Evolutionary conservation across 2,113 vertebrate genomes (phyloP).

Genomic region (Chaenogobius annularis): DNA sequence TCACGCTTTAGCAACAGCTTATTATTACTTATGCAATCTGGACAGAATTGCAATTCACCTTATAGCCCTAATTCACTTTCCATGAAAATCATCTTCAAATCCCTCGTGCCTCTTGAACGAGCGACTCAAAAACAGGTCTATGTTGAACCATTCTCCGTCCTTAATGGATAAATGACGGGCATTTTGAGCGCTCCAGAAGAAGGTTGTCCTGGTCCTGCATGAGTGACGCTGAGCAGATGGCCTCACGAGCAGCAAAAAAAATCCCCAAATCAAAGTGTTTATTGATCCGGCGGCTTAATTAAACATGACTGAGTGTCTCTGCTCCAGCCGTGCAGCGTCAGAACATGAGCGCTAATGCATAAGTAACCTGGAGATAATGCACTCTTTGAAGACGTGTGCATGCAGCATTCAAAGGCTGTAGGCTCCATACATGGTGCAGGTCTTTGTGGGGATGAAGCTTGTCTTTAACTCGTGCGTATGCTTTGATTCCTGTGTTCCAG

Average conservation of each 20-base stretch:
- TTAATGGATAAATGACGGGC: constrained; percentile 67
- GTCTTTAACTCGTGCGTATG: not conserved
- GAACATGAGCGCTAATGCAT: constrained; percentile 5
- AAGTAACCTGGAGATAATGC: constrained; percentile 20
- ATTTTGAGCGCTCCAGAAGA: constrained; percentile 40
- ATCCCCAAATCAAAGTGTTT: constrained; percentile 53
- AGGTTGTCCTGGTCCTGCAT: constrained; percentile 54
- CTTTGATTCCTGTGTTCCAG: constrained; percentile 1
- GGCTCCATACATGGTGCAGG: not conserved
- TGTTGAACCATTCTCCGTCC: constrained; percentile 5
- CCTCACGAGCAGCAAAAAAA: constrained; percentile 27
- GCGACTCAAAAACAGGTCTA: constrained; percentile 17
- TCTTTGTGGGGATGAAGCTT: not conserved
- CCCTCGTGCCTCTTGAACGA: no score
- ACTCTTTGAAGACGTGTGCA: constrained; percentile 4
- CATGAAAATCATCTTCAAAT: not conserved
- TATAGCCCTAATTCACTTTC: not conserved
- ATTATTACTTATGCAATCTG: no score
- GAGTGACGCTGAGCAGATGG: constrained; percentile 60
- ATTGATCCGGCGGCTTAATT: constrained; percentile 74
- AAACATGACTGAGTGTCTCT: constrained; percentile 62
- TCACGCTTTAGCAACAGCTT: no score
- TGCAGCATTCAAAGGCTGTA: constrained; percentile 3
- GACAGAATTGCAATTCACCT: no score
- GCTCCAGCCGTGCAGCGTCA: constrained; percentile 33